Evolutionary conservation across 2,888 invertebrate species (phyloP).

Genomic region (Torymus tubicola): DNA sequence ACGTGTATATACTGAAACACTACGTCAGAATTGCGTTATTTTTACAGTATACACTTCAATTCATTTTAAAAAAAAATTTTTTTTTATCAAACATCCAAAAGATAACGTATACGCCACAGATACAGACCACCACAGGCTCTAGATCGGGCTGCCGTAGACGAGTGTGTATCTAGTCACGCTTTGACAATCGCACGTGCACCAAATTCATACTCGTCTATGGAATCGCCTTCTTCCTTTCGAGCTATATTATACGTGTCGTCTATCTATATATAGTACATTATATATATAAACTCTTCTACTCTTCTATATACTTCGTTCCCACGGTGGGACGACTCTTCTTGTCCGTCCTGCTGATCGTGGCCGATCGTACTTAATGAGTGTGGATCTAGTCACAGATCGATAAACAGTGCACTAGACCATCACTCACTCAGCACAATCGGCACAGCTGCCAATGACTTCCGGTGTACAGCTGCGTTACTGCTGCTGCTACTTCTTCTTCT

Average conservation of each 20-base stretch:
- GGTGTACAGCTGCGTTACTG: slow-evolving; percentile 9
- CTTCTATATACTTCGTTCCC: background rate
- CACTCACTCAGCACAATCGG: slow-evolving; percentile 81
- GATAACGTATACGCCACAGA: background rate
- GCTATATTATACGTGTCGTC: background rate
- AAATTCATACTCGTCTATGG: slow-evolving; percentile 90
- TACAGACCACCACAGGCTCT: slow-evolving; percentile 45
- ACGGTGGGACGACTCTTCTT: background rate
- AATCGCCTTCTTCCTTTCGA: slow-evolving; percentile 78
- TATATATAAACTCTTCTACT: background rate
- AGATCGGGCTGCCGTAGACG: slow-evolving; percentile 83
- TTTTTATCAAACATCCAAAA: background rate
- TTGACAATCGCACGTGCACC: slow-evolving; percentile 80
- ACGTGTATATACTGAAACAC: no score
- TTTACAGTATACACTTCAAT: no score
- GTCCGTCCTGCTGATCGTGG: slow-evolving; percentile 55
- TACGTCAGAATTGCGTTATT: no score
- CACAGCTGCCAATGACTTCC: slow-evolving; percentile 41
- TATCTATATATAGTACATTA: background rate
- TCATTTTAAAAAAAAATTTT: no score
- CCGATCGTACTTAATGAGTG: slow-evolving; percentile 86
- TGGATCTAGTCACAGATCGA: slow-evolving; percentile 89
- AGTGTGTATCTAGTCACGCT: slow-evolving; percentile 93
- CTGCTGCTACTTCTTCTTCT: slow-evolving; percentile 37
- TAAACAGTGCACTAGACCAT: slow-evolving; percentile 84